Evolutionary conservation across 2,888 invertebrate genomes (phyloP).

Genomic region (Pilophorus perplexus): DNA sequence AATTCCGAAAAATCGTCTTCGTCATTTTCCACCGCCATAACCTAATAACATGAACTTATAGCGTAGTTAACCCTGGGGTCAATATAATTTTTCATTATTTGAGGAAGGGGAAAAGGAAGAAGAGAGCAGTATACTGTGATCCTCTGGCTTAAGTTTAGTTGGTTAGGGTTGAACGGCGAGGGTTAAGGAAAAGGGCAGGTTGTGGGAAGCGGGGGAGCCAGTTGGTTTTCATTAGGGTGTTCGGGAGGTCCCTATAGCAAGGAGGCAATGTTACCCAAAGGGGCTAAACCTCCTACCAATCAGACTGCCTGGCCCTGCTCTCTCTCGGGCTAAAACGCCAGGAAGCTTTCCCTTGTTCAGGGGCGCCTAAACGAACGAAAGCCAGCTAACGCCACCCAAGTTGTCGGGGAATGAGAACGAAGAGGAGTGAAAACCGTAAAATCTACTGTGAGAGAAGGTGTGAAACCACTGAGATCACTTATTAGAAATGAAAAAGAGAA

Average conservation of each 20-base stretch:
- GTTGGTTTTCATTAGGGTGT: conserved; percentile 34
- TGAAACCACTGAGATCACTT: too few relatives aligned
- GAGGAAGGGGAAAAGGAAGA: conserved; percentile 2
- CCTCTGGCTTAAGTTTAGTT: conserved; percentile 30
- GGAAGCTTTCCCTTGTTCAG: conserved; percentile 1
- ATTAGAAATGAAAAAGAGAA: too few relatives aligned
- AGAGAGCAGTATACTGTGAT: conserved; percentile 23
- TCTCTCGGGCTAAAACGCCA: conserved; percentile 9
- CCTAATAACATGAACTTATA: conserved; percentile 37
- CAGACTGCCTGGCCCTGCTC: conserved; percentile 22
- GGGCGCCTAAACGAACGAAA: not conserved
- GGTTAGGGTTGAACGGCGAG: conserved; percentile 2
- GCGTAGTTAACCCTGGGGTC: conserved; percentile 31
- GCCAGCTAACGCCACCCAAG: conserved; percentile 4
- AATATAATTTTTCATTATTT: conserved; percentile 38
- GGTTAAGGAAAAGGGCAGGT: not conserved
- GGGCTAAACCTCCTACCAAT: conserved; percentile 21
- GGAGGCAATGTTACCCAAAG: conserved; percentile 29
- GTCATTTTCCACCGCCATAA: conserved; percentile 32
- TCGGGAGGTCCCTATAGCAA: not conserved
- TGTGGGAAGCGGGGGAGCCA: conserved; percentile 26
- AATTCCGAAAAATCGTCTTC: conserved; percentile 30
- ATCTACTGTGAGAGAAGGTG: too few relatives aligned
- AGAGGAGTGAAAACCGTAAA: too few relatives aligned
- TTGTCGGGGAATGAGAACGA: too few relatives aligned